Evolutionary conservation across 2,797 vertebrate species (phyloP).

Genomic region (Urosaurus nigricauda): DNA sequence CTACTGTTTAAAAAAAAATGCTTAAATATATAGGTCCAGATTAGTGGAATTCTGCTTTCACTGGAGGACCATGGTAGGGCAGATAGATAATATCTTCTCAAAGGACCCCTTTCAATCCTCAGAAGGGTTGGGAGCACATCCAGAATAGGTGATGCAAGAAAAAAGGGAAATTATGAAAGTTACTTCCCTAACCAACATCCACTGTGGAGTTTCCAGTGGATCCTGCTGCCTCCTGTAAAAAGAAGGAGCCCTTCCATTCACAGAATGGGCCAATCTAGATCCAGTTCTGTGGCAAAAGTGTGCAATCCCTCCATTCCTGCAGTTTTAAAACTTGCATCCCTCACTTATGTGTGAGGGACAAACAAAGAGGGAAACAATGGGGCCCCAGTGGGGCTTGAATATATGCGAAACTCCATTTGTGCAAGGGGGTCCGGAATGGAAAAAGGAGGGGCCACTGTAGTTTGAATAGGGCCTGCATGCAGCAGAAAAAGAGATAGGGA

Average conservation of each 20-base stretch:
- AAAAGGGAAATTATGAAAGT: background rate
- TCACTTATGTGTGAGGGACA: no score
- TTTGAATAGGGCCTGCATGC: constrained; percentile 11
- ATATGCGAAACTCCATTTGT: no score
- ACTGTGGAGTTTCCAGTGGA: background rate
- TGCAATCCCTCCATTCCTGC: no score
- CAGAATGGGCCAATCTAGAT: background rate
- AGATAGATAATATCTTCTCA: background rate
- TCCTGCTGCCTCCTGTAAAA: background rate
- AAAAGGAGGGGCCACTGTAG: no score
- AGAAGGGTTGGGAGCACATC: background rate
- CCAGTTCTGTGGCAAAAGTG: background rate
- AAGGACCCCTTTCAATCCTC: background rate
- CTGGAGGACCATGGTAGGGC: background rate
- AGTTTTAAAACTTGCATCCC: no score
- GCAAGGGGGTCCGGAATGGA: no score
- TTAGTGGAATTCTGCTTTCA: background rate
- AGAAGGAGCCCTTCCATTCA: background rate
- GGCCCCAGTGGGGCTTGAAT: no score
- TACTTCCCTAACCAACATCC: background rate
- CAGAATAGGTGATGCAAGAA: background rate
- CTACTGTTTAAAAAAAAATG: constrained; percentile 8
- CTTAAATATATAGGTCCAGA: background rate
- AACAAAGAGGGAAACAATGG: no score
- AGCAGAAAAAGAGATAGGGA: constrained; percentile 24